Base-by-base conservation (phyloP, 2,888 invertebrate genomes). In the Netelia inedita region DNA sequence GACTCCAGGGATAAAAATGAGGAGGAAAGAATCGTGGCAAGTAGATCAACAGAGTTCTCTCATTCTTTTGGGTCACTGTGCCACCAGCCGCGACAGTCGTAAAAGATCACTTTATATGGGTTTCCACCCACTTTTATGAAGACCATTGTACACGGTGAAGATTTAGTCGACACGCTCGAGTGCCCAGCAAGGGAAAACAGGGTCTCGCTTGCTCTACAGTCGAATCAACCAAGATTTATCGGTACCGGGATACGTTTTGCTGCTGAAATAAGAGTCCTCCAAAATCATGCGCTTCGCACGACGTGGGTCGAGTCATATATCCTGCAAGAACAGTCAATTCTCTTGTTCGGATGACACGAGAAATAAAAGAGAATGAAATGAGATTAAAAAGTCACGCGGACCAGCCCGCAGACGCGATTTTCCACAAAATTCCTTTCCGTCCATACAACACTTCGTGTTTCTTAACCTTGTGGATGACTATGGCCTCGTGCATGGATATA, bases 81-180 rank as follows among this genome's bases (percentile, higher is more conserved):
- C 82, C 86, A 88, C 88, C 89, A 89, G 87, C 35, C 86, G 74
- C 72, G 79, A 87, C 69, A 79, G 85, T 88, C 91, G 89, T 92
- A 91, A 92, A 91, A 90, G 91, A 89, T 91, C 91, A 91, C 91
- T 91, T 91, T 90, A 91, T 90, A 90, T 89, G 90, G 90, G 81
- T 84, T 85, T 89, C 90, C 90, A 89, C 91, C 90, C 88, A 90
- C 90, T 89, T 90, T 90, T 85, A 80, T 89, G 89, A 87, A 88
- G 86, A 84, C 82, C 88, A 91, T 92, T 91, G 90, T 92, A 35
- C 6, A 81, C 73, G 74, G 68, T 55, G 50, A 78, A 90, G 89
- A 91, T 91, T 91, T 89, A 89, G 90, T 87, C 87, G 89, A 88
- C 88, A 90, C 92, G 89, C 91, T 91, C 89, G 89, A 90, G 90